Evolutionary conservation across 2,888 invertebrate genomes (phyloP).

Genomic region (Bruchidius siliquastri): DNA sequence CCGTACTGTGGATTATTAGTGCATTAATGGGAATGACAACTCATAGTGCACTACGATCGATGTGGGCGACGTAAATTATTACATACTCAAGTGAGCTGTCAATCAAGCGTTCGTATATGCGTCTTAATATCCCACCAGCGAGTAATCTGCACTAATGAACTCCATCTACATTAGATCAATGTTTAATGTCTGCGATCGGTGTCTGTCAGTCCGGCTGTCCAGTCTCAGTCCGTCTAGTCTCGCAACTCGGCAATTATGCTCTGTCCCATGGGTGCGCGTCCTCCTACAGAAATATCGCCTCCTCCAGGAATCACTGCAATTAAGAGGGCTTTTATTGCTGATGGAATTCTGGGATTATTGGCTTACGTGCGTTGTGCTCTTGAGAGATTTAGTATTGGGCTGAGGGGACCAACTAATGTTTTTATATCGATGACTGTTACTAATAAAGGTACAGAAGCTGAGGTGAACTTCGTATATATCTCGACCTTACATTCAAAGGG

Average conservation of each 20-base stretch:
- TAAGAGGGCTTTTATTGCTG: slow-evolving; percentile 2
- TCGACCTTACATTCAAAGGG: too few species aligned
- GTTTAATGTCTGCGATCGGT: slow-evolving; percentile 27
- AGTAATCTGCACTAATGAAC: slow-evolving; percentile 28
- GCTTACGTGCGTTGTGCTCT: background rate
- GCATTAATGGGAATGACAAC: too few species aligned
- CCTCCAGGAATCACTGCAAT: background rate
- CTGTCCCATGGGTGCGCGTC: background rate
- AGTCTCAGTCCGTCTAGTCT: slow-evolving; percentile 42
- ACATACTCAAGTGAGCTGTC: background rate
- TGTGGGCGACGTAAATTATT: background rate
- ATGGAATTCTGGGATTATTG: background rate
- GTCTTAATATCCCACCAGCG: background rate
- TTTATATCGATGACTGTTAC: background rate
- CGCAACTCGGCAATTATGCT: slow-evolving; percentile 44
- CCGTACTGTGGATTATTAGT: too few species aligned
- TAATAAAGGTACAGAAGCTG: background rate
- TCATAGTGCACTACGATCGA: too few species aligned
- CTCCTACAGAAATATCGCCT: background rate
- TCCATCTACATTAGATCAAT: slow-evolving; percentile 34
- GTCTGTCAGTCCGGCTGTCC: slow-evolving; percentile 13
- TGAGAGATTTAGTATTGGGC: background rate
- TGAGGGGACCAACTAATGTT: background rate
- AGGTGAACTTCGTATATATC: background rate
- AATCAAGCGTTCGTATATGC: background rate